Evolutionary conservation across 2,113 vertebrate genomes (phyloP), one percentile per base, ranked within the genome.

Genomic region (Planiliza haematocheilus): DNA sequence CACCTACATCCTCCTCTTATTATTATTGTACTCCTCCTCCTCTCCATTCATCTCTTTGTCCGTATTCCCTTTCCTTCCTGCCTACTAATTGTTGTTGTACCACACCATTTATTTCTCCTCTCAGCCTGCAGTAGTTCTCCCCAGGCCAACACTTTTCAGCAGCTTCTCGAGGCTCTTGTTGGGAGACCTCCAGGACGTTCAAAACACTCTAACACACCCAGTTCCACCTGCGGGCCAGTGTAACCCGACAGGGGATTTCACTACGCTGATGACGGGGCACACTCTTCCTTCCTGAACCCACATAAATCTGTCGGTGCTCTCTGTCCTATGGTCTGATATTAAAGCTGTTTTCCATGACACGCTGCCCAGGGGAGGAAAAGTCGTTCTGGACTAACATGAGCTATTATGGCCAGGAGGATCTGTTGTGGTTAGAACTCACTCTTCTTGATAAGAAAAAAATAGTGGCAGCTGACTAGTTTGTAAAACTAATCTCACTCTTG

Each of bases 261-360:
- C 79, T 63, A n/a, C 45, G 7, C 51, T 90, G 88, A 89, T 93
- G 88, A 91, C 70, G 91, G 88, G 80, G 88, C 83, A 77, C 61
- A 56, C 77, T 86, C 81, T 91, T 92, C 89, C 93, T 93, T 93
- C 92, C 93, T 92, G 90, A 84, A 82, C 81, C 85, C 88, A 89
- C 86, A 93, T 94, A 93, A 93, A 93, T 93, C 91, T 93, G 90
- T 93, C 92, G 77, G 39, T 89, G 80, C 61, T 57, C 78, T 79
- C 68, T 30, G 42, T 82, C 88, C 86, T 82, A 63, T 67, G 71
- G 81, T 91, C 84, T 93, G 57, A 91, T 89, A 93, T 91, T 92
- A 92, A 90, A 77, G 58, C 79, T 88, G 86, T 90, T 88, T 86
- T 90, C 86, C 86, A 88, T 89, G 67, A 83, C 83, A 69, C 46